Conservation (phyloP, 1,140 invertebrate genomes). For the Drosophila sproati region DNA sequence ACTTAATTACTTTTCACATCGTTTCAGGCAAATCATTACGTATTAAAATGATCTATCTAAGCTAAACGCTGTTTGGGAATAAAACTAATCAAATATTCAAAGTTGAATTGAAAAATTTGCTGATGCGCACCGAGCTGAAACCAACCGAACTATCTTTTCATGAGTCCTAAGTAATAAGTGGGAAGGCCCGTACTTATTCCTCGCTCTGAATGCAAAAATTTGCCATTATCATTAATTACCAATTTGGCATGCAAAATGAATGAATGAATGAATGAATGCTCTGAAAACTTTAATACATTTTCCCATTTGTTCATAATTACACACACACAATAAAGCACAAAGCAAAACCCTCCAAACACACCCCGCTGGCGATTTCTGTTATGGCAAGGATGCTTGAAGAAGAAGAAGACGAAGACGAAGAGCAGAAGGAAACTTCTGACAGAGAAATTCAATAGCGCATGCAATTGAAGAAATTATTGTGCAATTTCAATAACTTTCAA, state of each 20-base stretch:
- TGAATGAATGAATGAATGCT: slow-evolving; percentile 17
- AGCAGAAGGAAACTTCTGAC: slow-evolving; percentile 60
- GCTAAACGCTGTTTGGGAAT: not conserved
- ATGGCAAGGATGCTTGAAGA: slow-evolving; percentile 14
- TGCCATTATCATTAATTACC: slow-evolving; percentile 54
- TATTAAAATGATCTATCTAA: not conserved
- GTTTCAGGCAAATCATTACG: not conserved
- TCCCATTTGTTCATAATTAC: slow-evolving; percentile 44
- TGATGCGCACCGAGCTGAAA: slow-evolving; percentile 15
- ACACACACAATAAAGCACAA: slow-evolving; percentile 38
- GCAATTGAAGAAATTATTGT: slow-evolving; percentile 82
- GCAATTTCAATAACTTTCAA: slow-evolving; percentile 83
- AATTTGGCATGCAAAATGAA: not conserved
- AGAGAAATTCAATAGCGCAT: slow-evolving; percentile 81
- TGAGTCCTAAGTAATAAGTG: slow-evolving; percentile 19
- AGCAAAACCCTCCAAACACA: not conserved
- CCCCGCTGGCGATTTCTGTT: not conserved
- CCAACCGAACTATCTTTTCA: slow-evolving; percentile 22
- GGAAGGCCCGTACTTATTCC: slow-evolving; percentile 6
- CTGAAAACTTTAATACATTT: slow-evolving; percentile 40
- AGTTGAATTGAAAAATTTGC: not conserved
- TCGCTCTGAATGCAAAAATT: slow-evolving; percentile 23
- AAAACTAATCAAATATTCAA: slow-evolving; percentile 5
- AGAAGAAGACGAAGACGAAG: not conserved
- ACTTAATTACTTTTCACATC: not conserved